phyloP scores from a whole-genome alignment of 2,888 invertebrate genomes.

The Mellilla xanthometata region DNA sequence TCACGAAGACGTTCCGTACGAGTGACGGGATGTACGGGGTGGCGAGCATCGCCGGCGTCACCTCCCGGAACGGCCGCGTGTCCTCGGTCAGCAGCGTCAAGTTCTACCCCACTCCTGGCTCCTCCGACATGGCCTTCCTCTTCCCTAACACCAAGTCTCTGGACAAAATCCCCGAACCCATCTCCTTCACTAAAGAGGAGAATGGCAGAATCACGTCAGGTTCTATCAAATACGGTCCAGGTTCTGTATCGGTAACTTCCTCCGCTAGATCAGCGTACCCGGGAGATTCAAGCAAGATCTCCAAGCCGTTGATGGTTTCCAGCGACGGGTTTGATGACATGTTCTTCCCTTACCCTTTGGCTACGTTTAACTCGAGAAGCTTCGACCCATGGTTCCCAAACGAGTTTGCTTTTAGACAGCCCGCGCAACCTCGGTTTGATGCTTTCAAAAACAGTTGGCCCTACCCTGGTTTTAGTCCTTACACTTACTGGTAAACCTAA shows the following conservation, averaged over 20 bases:
- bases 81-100: constrained; percentile 54
- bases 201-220: constrained; percentile 48
- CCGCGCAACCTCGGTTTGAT: constrained; percentile 32
- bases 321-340: constrained; percentile 19
- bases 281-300: constrained; percentile 31
- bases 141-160: constrained; percentile 21
- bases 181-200: constrained; percentile 45
- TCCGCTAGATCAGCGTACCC: constrained; percentile 42
- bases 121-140: constrained; percentile 17
- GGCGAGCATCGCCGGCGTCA: constrained; percentile 51
- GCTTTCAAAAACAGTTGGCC: constrained; percentile 41
- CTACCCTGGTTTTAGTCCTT: constrained; percentile 49
- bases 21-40: constrained; percentile 45
- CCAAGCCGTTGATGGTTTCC: constrained; percentile 4
- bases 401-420: constrained; percentile 32
- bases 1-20: constrained; percentile 27
- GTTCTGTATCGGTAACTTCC: constrained; percentile 52
- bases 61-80: constrained; percentile 55
- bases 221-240: constrained; percentile 51
- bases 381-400: constrained; percentile 43
- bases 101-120: constrained; percentile 40
- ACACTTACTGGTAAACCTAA: constrained; percentile 39
- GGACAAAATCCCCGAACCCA: constrained; percentile 36
- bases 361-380: constrained; percentile 32
- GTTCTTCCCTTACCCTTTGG: constrained; percentile 29